Evolutionary conservation across 2,113 vertebrate genomes (phyloP).

Genomic region (Nyctereutes procyonoides): DNA sequence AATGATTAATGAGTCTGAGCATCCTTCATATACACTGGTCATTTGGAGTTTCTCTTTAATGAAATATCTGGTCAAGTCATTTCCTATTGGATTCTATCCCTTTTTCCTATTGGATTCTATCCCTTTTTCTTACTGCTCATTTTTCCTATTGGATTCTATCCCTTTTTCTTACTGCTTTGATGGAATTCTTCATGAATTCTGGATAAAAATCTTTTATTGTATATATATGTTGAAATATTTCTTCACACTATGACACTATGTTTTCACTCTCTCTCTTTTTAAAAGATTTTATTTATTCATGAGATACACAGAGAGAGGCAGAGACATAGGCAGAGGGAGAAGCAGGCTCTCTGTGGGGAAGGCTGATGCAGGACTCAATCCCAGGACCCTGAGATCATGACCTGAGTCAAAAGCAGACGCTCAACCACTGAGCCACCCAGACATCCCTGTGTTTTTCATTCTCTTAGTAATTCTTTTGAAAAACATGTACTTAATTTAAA

Average conservation of each 20-base stretch:
- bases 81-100: neutral
- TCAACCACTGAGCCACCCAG: no score
- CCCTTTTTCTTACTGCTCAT: neutral
- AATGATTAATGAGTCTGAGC: neutral
- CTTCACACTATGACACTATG: neutral
- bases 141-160: no score
- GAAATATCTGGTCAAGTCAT: neutral
- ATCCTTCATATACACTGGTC: neutral
- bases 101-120: no score
- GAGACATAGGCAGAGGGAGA: no score
- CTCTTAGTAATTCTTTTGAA: neutral
- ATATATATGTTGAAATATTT: neutral
- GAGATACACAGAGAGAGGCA: no score
- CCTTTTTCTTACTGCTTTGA: neutral
- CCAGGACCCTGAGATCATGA: no score
- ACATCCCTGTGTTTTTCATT: neutral
- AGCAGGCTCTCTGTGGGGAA: no score
- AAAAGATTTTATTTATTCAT: no score
- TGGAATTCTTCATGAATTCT: neutral
- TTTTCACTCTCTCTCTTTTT: no score
- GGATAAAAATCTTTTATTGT: neutral
- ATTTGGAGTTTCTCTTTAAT: neutral
- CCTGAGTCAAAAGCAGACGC: no score
- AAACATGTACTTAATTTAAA: neutral
- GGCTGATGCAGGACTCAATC: no score